phyloP scores from a whole-genome alignment of 1,140 invertebrate genomes.

The Mamestra configurata region DNA sequence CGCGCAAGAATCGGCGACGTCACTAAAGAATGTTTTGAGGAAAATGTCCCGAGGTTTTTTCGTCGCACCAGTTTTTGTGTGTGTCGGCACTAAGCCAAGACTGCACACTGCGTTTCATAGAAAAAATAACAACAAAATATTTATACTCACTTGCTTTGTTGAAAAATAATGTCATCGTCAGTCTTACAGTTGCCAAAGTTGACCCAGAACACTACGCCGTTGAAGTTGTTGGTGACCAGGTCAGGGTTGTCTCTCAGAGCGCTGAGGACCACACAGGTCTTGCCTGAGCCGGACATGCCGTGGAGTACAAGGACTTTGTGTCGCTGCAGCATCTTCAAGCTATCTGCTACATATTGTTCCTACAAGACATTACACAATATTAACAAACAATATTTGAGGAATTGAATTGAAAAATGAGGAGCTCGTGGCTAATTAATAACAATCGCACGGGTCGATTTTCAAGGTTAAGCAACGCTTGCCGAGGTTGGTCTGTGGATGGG shows the following conservation, averaged over 20 bases:
- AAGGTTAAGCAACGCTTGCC: too few relatives aligned
- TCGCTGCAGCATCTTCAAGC: constrained; percentile 77
- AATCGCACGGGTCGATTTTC: too few relatives aligned
- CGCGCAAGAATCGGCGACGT: too few relatives aligned
- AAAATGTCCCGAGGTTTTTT: too few relatives aligned
- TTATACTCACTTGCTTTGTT: constrained; percentile 79
- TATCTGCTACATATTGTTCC: constrained; percentile 79
- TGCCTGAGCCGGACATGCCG: constrained; percentile 92
- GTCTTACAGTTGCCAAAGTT: constrained; percentile 85
- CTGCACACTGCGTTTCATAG: background rate
- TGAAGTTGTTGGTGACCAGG: constrained; percentile 83
- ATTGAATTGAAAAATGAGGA: too few relatives aligned
- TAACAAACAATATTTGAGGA: background rate
- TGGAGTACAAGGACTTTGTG: constrained; percentile 89
- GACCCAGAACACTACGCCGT: constrained; percentile 84
- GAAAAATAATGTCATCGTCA: constrained; percentile 80
- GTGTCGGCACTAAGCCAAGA: too few relatives aligned
- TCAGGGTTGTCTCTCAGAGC: constrained; percentile 87
- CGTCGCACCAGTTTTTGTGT: too few relatives aligned
- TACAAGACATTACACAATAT: constrained; percentile 61
- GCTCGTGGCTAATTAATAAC: too few relatives aligned
- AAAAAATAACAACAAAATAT: background rate
- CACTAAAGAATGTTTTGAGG: too few relatives aligned
- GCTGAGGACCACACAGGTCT: constrained; percentile 90
- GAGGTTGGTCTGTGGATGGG: too few relatives aligned